Base-by-base conservation (phyloP, 2,797 vertebrate genomes). In the Notolabrus celidotus region DNA sequence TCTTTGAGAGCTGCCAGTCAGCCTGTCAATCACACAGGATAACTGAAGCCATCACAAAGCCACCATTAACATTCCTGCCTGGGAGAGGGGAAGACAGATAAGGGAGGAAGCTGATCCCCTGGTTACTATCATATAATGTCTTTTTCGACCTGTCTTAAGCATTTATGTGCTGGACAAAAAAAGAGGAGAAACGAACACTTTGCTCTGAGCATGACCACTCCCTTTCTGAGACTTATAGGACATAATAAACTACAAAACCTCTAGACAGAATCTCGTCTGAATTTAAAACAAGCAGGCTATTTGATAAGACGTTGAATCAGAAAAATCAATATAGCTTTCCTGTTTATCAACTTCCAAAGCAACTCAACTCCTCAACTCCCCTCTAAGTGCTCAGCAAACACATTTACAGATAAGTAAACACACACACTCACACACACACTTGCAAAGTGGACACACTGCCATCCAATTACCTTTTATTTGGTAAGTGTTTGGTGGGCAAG, bases 41-140 rank as follows among this genome's bases (percentile, higher is more conserved):
- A 77, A 61, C 64, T 57, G 71, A 74, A 78, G 25, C 72, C 77
- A 70, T 87, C 84, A 86, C 85, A 90, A 88, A 90, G 86, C 71
- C 76, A 58, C 87, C 83, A 90, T 91, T 91, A 90, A 92, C 88
- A 90, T 91, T 91, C 90, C 90, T 83, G 78, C 27, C 69, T 53
- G 43, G 33, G 72, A 82, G 77, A 57, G 82, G 68, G 61, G 72
- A 67, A 68, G 27, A 33, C 45, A 79, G 85, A 90, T 86, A 86
- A 86, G 87, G 71, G 72, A 80, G 56, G 33, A 42, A 65, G 81
- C 51, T 57, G 74, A 70, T 87, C 71, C 68, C 45, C 25, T 19
- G 42, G 42, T 36, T 51, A 27, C 76, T 70, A 53, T 72, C 75
- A 65, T 70, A 66, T 67, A 77, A 54, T 47, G 79, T 85, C 55